phyloP scores from a whole-genome alignment of 2,113 vertebrate species.

The Pontoporia blainvillei region DNA sequence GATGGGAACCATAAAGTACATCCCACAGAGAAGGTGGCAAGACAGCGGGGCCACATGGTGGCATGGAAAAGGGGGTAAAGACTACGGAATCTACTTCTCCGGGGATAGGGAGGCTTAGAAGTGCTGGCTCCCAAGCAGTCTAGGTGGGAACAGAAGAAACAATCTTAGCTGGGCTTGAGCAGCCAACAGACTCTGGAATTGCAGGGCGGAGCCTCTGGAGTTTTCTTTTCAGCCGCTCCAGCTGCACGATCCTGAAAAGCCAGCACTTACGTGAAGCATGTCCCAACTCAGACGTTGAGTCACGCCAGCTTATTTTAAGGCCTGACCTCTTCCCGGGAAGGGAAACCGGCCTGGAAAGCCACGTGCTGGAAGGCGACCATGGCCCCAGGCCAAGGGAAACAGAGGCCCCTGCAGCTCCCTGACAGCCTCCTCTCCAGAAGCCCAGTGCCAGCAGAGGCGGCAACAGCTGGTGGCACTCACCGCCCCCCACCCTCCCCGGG shows the following conservation, averaged over 20 bases:
- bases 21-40: background rate
- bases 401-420: background rate
- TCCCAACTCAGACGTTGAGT: slow-evolving; percentile 56
- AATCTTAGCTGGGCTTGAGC: background rate
- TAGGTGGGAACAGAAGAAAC: background rate
- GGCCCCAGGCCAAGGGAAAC: slow-evolving; percentile 18
- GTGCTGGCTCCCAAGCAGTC: background rate
- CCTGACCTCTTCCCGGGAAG: slow-evolving; percentile 54
- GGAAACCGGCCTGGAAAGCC: slow-evolving; percentile 38
- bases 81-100: background rate
- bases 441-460: background rate
- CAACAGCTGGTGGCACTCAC: background rate
- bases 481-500: accelerated
- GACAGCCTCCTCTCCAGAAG: background rate
- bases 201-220: background rate
- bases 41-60: background rate
- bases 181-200: background rate
- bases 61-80: too few relatives aligned
- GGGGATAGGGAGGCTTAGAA: too few relatives aligned
- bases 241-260: slow-evolving; percentile 57
- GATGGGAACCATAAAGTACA: background rate
- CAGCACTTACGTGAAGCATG: background rate
- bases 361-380: slow-evolving; percentile 25
- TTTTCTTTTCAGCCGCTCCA: background rate
- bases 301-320: slow-evolving; percentile 45